phyloP scores from a whole-genome alignment of 1,140 invertebrate genomes.

The Panulirus ornatus region DNA sequence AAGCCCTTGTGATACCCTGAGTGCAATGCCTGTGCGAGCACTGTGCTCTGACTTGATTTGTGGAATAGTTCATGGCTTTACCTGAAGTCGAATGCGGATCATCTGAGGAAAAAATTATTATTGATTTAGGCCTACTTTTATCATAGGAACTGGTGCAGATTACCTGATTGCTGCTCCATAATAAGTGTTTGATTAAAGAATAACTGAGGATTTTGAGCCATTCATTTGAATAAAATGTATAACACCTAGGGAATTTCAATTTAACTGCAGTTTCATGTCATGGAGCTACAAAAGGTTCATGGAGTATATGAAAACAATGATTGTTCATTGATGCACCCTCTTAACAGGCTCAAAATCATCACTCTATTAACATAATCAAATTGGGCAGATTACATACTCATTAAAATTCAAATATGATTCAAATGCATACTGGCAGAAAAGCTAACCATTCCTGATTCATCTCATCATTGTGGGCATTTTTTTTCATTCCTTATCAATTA shows the following conservation, averaged over 20 bases:
- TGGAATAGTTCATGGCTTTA: slow-evolving; percentile 52
- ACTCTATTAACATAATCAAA: slow-evolving; percentile 68
- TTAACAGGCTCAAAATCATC: slow-evolving; percentile 54
- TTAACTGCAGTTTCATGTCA: too few relatives aligned
- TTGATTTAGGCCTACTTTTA: slow-evolving; percentile 52
- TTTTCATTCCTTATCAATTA: slow-evolving; percentile 10
- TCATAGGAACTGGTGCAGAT: slow-evolving; percentile 22
- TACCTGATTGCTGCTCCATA: slow-evolving; percentile 51
- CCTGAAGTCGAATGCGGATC: slow-evolving; percentile 69
- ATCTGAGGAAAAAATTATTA: slow-evolving; percentile 67
- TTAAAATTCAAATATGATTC: neutral
- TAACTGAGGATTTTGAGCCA: slow-evolving; percentile 7
- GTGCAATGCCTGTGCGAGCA: slow-evolving; percentile 12
- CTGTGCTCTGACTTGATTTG: slow-evolving; percentile 20
- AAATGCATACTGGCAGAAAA: slow-evolving; percentile 17
- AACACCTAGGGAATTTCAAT: too few relatives aligned
- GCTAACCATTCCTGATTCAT: slow-evolving; percentile 14
- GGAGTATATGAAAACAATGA: too few relatives aligned
- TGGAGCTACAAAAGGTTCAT: too few relatives aligned
- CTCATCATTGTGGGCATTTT: neutral
- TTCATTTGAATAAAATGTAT: too few relatives aligned
- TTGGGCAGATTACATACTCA: slow-evolving; percentile 25
- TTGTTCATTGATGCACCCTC: too few relatives aligned
- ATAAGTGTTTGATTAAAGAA: neutral
- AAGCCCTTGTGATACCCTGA: neutral